A percentile compares a stretch with the other conserved stretches of the same genome.
Conservation (phyloP, 2,797 vertebrate species). For the Manis crassicaudata region DNA sequence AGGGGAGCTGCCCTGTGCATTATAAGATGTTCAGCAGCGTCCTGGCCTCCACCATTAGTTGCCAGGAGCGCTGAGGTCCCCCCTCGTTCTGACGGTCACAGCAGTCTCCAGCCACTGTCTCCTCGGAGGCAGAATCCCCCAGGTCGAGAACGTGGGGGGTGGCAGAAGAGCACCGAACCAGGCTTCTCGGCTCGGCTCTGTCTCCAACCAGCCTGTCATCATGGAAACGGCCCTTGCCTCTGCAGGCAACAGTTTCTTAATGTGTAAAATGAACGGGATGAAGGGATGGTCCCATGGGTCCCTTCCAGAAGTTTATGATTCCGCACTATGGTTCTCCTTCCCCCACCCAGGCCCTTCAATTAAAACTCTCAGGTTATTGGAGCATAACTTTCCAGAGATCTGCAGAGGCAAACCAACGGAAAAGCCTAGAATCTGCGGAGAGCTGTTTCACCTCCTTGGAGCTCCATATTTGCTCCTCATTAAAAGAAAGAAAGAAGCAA, state of each 20-base stretch:
- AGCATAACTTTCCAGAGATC: conserved; percentile 23
- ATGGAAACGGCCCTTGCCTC: neutral
- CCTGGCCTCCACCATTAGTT: neutral
- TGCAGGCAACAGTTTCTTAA: neutral
- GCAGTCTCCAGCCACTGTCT: neutral
- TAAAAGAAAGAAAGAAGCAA: conserved; percentile 30
- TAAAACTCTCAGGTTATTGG: conserved; percentile 58
- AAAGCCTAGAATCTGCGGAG: conserved; percentile 11
- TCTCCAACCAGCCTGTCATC: neutral
- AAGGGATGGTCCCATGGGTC: neutral
- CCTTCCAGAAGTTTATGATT: conserved; percentile 19
- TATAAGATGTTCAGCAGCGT: too few species aligned
- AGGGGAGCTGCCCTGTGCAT: neutral
- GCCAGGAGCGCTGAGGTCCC: neutral
- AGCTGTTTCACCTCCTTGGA: neutral
- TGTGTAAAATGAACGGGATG: neutral
- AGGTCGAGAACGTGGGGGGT: accelerated
- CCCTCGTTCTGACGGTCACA: neutral
- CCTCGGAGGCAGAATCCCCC: neutral
- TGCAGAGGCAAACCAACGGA: neutral
- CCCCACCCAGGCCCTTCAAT: neutral
- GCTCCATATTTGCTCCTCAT: conserved; percentile 44
- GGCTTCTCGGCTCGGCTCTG: neutral
- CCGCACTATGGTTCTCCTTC: neutral
- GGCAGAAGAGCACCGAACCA: neutral